Evolutionary conservation across 1,140 invertebrate species (phyloP), one percentile per base, ranked within the genome.

Genomic region (Choristoneura fumiferana): DNA sequence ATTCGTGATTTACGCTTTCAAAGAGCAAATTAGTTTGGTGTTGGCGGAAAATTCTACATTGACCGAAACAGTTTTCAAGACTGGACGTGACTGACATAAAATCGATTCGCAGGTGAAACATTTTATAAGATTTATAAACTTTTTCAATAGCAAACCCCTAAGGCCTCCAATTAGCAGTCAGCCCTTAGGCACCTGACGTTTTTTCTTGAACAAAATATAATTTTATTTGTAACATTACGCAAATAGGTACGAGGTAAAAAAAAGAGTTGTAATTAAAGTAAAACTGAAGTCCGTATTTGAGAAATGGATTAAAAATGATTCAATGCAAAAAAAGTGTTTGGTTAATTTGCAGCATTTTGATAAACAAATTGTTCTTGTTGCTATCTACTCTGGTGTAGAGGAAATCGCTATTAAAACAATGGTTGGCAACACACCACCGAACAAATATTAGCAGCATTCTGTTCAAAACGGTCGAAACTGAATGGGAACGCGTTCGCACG

Each of bases 191-290:
- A 29, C 2, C 22, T 29, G 3, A 49, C 22, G 17, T 14, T 49
- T 33, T 49, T 49, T 10, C 43, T 17, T 33, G 43, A 49, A 49
- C 22, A 18, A 49, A 49, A 49, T n/a, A 49, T 17, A 33, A 22
- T 49, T 18, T 17, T 18, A 29, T 29, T 29, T 29, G 43, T 22
- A 49, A 18, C 43, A 33, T 49, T 49, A 1, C 18, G n/a, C n/a
- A n/a, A n/a, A n/a, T 29, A 29, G 2, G 2, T 29, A 6, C 22
- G 6, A 6, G 22, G 22, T 29, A 29, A 29, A 49, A 22, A 13
- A n/a, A n/a, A n/a, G n/a, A 6, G 18, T 49, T 49, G 18, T 49
- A 49, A 49, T 29, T 13, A 29, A 49, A 49, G 22, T 12, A 49
- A 49, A 49, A 29, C 18, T n/a, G 22, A 49, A 22, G n/a, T 45